Base-by-base conservation (phyloP, 2,113 vertebrate genomes). In the Actinemys pallida region DNA sequence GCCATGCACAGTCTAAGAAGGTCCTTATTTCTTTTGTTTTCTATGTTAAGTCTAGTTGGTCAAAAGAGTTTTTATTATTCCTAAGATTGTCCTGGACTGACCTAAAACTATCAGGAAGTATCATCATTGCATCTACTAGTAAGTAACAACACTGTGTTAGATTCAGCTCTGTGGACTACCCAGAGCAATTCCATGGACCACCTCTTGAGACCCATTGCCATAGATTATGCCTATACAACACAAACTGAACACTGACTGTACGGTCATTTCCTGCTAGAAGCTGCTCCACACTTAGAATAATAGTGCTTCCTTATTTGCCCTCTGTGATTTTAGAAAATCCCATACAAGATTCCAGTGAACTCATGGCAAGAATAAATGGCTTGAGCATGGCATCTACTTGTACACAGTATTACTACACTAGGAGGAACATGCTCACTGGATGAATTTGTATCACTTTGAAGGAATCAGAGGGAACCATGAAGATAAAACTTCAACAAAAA, bases 221-320 rank as follows among this genome's bases (percentile, higher is more conserved):
- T 27, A 76, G 35, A 45, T 45, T 45, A 76, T 80, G 5, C 17
- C 35, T 76, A 76, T 76, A 69, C 39, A 81, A 91, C 29, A 27
- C 80, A 24, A 81, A 24, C 24, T 59, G 56, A 94, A 84, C 19
- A 86, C 50, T 72, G 59, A 9, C 78, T 80, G 88, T 24, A 42
- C 39, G 91, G 56, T 86, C 84, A 82, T 84, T 91, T 86, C 11
- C 54, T n/a, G 35, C n/a, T 91, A 47, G 25, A 94, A 93, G 84
- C 7, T 16, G 27, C 62, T 25, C 19, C 12, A 59, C 10, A 2
- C 89, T 88, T 86, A 45, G 45, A 88, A 82, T 19, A 76, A 47
- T 50, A 39, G 81, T 57, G 4, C 75, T 81, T 83, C 27, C 19
- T 86, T 88, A 75, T 22, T 5, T 80, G 88, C 76, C 49, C 29